These are phyloP conservation scores for Cryptoprocta ferox DNA, from an alignment of 2,797 vertebrate genomes.

Conservation along the genomic window DNA sequence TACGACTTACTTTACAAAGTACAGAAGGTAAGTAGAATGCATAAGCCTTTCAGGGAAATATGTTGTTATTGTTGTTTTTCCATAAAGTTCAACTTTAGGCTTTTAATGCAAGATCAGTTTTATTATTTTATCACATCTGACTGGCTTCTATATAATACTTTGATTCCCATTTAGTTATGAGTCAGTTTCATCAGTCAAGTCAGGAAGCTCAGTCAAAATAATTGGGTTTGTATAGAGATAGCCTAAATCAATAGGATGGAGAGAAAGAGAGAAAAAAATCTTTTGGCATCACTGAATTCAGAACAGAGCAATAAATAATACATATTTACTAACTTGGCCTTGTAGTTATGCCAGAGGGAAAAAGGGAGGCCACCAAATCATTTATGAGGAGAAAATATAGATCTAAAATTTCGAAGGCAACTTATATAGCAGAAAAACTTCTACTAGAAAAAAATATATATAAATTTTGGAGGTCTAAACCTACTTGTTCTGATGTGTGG, in stretches of 20 bases:
- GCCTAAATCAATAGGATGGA: not conserved
- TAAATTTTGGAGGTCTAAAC: not conserved
- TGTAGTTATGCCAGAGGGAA: not conserved
- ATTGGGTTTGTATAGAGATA: not conserved
- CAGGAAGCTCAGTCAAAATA: not conserved
- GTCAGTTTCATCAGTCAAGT: constrained; percentile 14
- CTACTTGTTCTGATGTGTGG: not conserved
- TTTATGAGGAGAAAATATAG: constrained; percentile 55
- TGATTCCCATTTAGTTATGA: not conserved
- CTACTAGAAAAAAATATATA: not conserved
- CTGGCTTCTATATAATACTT: not conserved
- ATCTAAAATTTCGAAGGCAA: constrained; percentile 30
- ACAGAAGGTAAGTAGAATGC: not conserved
- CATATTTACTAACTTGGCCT: constrained; percentile 39
- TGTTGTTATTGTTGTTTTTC: not conserved
- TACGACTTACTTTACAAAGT: not conserved
- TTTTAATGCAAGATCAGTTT: constrained; percentile 13
- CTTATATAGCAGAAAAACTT: not conserved
- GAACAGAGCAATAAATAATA: constrained; percentile 53
- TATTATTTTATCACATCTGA: not conserved
- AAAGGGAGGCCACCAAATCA: not conserved
- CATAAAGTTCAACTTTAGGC: not conserved
- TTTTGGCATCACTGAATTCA: constrained; percentile 42
- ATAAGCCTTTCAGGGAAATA: not conserved
- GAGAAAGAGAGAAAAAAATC: not conserved